Conservation (phyloP, 2,888 invertebrate species). For the Drepanosiphum platanoidis region DNA sequence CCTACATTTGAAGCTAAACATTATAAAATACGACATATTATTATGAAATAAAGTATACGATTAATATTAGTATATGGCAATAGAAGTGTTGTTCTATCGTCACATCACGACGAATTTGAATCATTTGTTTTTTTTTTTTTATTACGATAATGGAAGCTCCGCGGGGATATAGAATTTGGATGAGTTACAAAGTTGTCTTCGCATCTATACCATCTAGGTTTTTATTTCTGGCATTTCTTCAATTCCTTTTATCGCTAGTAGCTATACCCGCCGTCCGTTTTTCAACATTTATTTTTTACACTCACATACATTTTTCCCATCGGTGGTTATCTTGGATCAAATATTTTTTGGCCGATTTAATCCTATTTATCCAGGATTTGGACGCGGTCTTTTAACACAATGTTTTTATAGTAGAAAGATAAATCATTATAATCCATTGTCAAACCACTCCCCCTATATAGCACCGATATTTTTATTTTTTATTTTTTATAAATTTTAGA, state of each 20-base stretch:
- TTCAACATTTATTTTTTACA: not conserved
- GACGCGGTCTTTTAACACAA: not conserved
- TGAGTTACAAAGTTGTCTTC: conserved; percentile 1
- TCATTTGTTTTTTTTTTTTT: too few species aligned
- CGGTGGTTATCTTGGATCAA: conserved; percentile 1
- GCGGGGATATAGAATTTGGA: not conserved
- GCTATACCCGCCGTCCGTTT: not conserved
- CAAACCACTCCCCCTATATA: not conserved
- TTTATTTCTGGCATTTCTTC: conserved; percentile 29
- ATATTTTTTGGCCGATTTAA: conserved; percentile 33
- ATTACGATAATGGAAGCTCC: not conserved
- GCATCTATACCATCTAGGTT: conserved; percentile 1
- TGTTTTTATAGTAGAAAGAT: not conserved
- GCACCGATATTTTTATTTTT: not conserved
- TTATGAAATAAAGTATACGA: too few species aligned
- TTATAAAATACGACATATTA: too few species aligned
- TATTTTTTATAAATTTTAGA: not conserved
- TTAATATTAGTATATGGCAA: too few species aligned
- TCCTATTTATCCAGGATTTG: conserved; percentile 24
- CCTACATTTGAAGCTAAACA: too few species aligned
- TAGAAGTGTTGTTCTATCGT: too few species aligned
- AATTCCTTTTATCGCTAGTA: conserved; percentile 20
- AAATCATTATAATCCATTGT: conserved; percentile 19
- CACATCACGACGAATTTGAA: too few species aligned
- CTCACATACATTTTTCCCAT: not conserved